Evolutionary conservation across 2,797 vertebrate species (phyloP), one percentile per base, ranked within the genome.

Genomic region (Muscicapa striata): DNA sequence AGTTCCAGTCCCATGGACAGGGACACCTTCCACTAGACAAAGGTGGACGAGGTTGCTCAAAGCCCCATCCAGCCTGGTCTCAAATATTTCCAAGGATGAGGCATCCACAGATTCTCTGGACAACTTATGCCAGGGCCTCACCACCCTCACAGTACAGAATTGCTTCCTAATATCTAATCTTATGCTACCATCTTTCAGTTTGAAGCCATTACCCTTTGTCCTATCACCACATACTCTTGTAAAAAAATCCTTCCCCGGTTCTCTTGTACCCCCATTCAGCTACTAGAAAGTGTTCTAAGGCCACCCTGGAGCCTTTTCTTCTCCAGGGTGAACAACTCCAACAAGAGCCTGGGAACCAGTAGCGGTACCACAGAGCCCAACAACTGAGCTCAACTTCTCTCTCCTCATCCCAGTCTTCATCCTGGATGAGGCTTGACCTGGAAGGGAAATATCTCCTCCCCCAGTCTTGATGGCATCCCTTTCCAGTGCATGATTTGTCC

Each of bases 401-500:
- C 6, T 64, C 16, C 9, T 89, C 17, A 51, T 40, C 38, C 22
- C 27, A 55, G 41, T 54, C 48, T 84, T 68, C 38, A 74, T 43
- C 70, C 11, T 32, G 13, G 18, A 64, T 48, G 18, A 67, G 34
- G 17, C 29, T 54, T 63, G 40, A 36, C 30, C 36, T 51, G 18
- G 29, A 45, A 69, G 20, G 30, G 12, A 69, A 69, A 67, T 4
- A 58, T 13, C 15, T 61, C 43, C 27, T 59, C 19, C 16, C 21
- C 8, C 0, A 17, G 5, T 48, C 18, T 62, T 7, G 0, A 18
- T 34, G n/a, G 6, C 13, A 79, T 7, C 10, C 13, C 16, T 63
- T 82, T 69, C 26, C 27, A 16, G 36, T 4, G 4, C 26, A 30
- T 4, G 8, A 15, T 70, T 77, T 87, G 22, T 84, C 54, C 59